These are phyloP conservation scores for Eira barbara DNA, from an alignment of 2,113 vertebrate genomes.

Conservation along the genomic window DNA sequence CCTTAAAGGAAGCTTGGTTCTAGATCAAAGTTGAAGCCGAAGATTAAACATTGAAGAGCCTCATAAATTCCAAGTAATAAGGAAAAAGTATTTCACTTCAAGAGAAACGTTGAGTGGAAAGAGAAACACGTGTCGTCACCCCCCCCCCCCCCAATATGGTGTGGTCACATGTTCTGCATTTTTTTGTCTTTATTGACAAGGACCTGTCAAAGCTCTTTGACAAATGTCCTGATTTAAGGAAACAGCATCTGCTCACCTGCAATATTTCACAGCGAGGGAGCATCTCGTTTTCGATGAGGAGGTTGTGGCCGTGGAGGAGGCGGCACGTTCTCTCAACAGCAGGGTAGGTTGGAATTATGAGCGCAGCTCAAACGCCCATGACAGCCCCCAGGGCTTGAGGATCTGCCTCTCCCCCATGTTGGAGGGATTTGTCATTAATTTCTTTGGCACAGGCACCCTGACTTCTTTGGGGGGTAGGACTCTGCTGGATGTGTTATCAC, in stretches of 20 bases:
- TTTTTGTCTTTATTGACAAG: background rate
- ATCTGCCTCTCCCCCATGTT: accelerated
- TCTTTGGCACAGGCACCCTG: background rate
- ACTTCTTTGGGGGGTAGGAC: background rate
- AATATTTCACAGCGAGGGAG: background rate
- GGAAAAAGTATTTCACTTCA: background rate
- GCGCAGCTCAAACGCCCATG: accelerated
- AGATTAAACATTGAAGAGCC: background rate
- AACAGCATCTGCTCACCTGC: slow-evolving; percentile 23
- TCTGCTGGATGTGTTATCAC: background rate
- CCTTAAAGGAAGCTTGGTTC: background rate
- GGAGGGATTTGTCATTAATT: accelerated
- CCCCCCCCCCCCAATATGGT: accelerated
- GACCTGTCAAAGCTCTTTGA: slow-evolving; percentile 22
- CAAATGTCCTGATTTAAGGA: background rate
- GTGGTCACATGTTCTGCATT: background rate
- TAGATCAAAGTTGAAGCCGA: background rate
- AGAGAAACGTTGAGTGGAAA: accelerated
- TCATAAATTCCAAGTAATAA: background rate
- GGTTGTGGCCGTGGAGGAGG: background rate
- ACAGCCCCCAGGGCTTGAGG: accelerated
- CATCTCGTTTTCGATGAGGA: background rate
- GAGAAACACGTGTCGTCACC: accelerated
- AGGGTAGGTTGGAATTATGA: background rate
- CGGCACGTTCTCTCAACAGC: accelerated